A percentile compares a stretch with the other conserved stretches of the same genome.
phyloP scores from a whole-genome alignment of 2,797 vertebrate genomes.

The Enteromius argenteus region DNA sequence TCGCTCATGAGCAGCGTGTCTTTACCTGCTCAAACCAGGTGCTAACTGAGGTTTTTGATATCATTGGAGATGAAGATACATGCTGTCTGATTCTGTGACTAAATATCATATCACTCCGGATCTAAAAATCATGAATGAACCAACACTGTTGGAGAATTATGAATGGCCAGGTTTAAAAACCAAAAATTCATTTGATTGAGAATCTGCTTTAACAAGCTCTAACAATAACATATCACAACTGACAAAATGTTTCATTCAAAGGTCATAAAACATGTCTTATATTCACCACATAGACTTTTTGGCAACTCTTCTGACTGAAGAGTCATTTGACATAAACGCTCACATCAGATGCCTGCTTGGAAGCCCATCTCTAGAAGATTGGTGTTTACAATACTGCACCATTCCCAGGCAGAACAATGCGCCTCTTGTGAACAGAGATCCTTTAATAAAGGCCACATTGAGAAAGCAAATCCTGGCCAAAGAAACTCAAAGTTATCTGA shows the following conservation, averaged over 20 bases:
- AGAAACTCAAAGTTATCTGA: constrained; percentile 39
- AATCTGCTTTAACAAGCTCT: not conserved
- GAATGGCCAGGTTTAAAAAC: not conserved
- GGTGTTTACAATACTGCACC: constrained; percentile 53
- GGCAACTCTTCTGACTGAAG: constrained; percentile 38
- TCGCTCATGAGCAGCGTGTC: constrained; percentile 27
- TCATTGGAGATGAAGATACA: not conserved
- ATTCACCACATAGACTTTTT: constrained; percentile 12
- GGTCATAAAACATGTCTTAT: not conserved
- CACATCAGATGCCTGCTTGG: constrained; percentile 40
- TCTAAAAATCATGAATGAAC: constrained; percentile 8
- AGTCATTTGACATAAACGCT: constrained; percentile 41
- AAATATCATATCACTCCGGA: not conserved
- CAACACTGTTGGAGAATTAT: not conserved
- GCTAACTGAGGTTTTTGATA: not conserved
- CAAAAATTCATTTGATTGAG: not conserved
- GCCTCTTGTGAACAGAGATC: constrained; percentile 56
- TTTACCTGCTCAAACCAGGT: constrained; percentile 46
- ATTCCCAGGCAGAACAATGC: constrained; percentile 57
- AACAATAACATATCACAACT: not conserved
- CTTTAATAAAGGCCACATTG: constrained; percentile 60
- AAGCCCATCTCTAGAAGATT: constrained; percentile 48
- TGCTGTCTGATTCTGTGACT: not conserved
- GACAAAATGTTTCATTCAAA: not conserved
- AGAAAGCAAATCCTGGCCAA: constrained; percentile 49